phyloP scores from a whole-genome alignment of 37 sponge, comb jelly and placozoan species.

The Cladorhizidae sp. region DNA sequence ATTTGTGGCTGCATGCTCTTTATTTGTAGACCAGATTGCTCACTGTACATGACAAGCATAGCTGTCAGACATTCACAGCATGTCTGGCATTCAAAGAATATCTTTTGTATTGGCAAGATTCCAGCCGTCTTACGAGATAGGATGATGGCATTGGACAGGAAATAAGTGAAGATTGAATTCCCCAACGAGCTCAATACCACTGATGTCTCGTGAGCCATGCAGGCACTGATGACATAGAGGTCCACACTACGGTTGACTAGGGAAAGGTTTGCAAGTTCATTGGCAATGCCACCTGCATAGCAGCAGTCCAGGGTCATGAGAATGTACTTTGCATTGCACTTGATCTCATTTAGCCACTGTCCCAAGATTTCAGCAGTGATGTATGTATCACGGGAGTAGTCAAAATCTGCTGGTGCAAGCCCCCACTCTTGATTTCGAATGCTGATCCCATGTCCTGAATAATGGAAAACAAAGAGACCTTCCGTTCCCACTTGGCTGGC shows the following conservation, averaged over 20 bases:
- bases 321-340: conserved; percentile 62
- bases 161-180: conserved; percentile 55
- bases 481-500: conserved; percentile 51
- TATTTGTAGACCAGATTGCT: background rate
- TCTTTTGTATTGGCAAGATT: conserved; percentile 4
- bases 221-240: conserved; percentile 58
- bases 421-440: conserved; percentile 43
- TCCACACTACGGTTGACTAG: background rate
- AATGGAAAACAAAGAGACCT: conserved; percentile 65
- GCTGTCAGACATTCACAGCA: conserved; percentile 44
- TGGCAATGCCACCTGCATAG: conserved; percentile 59
- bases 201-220: conserved; percentile 43
- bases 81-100: conserved; percentile 23
- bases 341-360: conserved; percentile 28
- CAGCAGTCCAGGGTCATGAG: conserved; percentile 65
- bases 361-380: conserved; percentile 30
- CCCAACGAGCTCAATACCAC: conserved; percentile 26
- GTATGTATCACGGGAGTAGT: conserved; percentile 22
- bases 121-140: background rate
- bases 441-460: conserved; percentile 70
- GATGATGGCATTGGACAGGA: conserved; percentile 13
- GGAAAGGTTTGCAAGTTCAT: conserved; percentile 1
- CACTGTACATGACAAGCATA: conserved; percentile 23
- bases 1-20: conserved; percentile 22
- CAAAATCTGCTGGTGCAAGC: conserved; percentile 65